Conservation (phyloP, 2,113 vertebrate genomes). For the Ascaphus truei region DNA sequence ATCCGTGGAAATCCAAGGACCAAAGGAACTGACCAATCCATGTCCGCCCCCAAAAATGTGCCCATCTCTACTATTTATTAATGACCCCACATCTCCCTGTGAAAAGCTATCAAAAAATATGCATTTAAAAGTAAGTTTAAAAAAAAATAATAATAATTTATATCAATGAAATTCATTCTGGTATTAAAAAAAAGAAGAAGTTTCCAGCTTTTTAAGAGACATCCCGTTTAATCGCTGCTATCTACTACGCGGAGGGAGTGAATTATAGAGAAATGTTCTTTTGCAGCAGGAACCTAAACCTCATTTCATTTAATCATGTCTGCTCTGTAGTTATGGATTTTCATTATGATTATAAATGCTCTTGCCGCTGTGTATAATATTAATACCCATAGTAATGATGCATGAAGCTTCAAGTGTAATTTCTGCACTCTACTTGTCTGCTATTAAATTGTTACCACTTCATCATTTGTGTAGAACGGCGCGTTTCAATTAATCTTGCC, state of each 20-base stretch:
- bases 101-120: not conserved
- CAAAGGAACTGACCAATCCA: too few relatives aligned
- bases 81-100: too few relatives aligned
- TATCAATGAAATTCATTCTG: conserved; percentile 29
- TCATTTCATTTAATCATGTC: conserved; percentile 98
- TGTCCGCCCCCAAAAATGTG: too few relatives aligned
- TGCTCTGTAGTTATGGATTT: conserved; percentile 97
- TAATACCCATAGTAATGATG: conserved; percentile 99
- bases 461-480: conserved; percentile 97
- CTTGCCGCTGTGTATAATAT: conserved; percentile 85
- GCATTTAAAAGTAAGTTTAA: conserved; percentile 23
- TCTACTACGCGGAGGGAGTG: conserved; percentile 15
- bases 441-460: conserved; percentile 98
- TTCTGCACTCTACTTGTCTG: conserved; percentile 91
- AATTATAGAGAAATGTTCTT: conserved; percentile 27
- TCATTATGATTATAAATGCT: conserved; percentile 96
- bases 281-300: conserved; percentile 55
- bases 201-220: conserved; percentile 30
- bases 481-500: conserved; percentile 96
- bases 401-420: conserved; percentile 98
- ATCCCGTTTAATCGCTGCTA: conserved; percentile 33
- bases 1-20: too few relatives aligned
- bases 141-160: conserved; percentile 33
- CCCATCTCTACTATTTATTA: too few relatives aligned
- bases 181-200: conserved; percentile 23